Percentiles rank a stretch among this genome's conserved stretches.
These are phyloP conservation scores for Cepaea hortensis DNA, from an alignment of 2,888 invertebrate species.

Conservation along the genomic window DNA sequence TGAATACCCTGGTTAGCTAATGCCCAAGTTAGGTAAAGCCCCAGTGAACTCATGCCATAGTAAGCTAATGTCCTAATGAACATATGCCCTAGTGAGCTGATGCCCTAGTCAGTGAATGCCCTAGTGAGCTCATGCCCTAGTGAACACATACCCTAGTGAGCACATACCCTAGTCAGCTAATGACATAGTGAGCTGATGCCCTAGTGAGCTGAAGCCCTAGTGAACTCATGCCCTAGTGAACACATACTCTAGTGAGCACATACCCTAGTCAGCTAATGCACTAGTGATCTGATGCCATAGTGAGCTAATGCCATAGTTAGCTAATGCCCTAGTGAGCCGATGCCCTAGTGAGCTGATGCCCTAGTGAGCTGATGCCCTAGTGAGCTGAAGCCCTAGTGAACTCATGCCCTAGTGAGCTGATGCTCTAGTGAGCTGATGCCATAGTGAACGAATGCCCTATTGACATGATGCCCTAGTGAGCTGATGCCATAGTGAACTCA, in stretches of 20 bases:
- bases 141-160: neutral
- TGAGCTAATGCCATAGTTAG: neutral
- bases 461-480: neutral
- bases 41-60: neutral
- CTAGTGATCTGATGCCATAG: neutral
- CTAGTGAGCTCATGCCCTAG: neutral
- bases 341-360: neutral
- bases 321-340: neutral
- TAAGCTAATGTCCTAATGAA: neutral
- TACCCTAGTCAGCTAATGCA: neutral
- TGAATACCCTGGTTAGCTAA: too few species aligned
- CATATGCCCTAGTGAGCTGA: neutral
- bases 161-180: neutral
- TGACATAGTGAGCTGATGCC: neutral
- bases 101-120: neutral
- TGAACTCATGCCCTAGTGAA: neutral
- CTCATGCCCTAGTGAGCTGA: neutral
- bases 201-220: neutral
- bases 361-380: neutral
- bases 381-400: neutral
- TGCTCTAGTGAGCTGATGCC: neutral
- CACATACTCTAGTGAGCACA: neutral
- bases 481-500: neutral
- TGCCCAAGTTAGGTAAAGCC: neutral
- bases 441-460: neutral